A percentile compares a stretch with the other conserved stretches of the same genome.
Conservation (phyloP, 2,888 invertebrate species). For the Silvanus unidentatus region DNA sequence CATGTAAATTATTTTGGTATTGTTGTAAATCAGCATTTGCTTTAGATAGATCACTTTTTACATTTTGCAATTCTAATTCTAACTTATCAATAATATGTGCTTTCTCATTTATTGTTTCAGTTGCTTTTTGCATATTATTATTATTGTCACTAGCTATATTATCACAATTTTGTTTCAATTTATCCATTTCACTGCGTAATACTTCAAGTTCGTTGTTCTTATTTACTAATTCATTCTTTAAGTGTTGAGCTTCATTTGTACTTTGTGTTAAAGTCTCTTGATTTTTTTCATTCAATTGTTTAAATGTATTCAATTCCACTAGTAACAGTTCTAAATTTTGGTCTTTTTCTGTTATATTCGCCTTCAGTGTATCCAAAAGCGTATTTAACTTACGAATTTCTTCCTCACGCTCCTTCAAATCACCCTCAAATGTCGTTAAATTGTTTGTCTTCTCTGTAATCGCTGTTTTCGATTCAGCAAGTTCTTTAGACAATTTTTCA, state of each 20-base stretch:
- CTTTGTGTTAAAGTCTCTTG: too few relatives aligned
- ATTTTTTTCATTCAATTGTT: too few relatives aligned
- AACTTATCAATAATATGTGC: conserved; percentile 33
- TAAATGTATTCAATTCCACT: conserved; percentile 5
- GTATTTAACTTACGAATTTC: conserved; percentile 25
- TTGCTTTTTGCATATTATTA: background rate
- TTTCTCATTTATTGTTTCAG: conserved; percentile 28
- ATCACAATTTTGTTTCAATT: conserved; percentile 1
- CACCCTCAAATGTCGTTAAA: background rate
- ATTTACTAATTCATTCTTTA: background rate
- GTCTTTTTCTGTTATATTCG: background rate
- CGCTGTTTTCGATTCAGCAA: too few relatives aligned
- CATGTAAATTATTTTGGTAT: conserved; percentile 35
- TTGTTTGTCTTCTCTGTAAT: background rate
- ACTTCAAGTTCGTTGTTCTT: background rate
- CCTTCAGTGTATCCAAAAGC: background rate
- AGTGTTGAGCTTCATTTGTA: background rate
- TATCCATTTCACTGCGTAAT: background rate
- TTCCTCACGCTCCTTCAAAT: conserved; percentile 2
- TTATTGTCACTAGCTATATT: too few relatives aligned
- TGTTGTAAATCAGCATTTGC: conserved; percentile 34
- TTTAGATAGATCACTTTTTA: conserved; percentile 33
- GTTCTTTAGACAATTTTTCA: too few relatives aligned
- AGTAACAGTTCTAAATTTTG: conserved; percentile 6
- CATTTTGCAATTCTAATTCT: conserved; percentile 34